Conservation (phyloP, 2,113 vertebrate species). For the Pseudopipra pipra region DNA sequence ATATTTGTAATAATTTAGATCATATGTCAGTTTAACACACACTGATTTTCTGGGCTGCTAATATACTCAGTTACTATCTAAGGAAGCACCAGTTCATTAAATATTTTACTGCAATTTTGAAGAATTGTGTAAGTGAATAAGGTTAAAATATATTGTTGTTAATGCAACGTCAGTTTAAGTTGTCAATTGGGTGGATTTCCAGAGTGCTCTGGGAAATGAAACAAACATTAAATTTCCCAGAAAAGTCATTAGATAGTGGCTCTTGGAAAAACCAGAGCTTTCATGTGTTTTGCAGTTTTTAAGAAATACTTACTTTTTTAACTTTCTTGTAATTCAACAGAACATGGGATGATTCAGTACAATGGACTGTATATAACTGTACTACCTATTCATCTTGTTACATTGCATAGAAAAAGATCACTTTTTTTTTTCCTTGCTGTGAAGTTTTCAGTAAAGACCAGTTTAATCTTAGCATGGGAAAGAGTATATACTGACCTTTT, state of each 20-base stretch:
- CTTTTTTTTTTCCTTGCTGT: not conserved
- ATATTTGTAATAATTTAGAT: not conserved
- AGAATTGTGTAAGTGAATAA: not conserved
- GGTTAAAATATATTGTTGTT: not conserved
- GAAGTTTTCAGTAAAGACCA: not conserved
- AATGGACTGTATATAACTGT: not conserved
- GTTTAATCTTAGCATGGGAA: not conserved
- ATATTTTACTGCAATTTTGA: not conserved
- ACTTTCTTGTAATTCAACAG: not conserved
- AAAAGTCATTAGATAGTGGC: not conserved
- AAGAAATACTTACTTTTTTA: not conserved
- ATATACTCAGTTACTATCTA: not conserved
- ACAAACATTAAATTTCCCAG: not conserved
- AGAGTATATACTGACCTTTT: not conserved
- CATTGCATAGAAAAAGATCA: not conserved
- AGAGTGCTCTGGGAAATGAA: not conserved
- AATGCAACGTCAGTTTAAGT: not conserved
- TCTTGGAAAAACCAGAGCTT: not conserved
- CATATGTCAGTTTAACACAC: not conserved
- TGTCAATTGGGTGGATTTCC: not conserved
- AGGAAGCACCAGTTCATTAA: not conserved
- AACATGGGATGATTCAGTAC: not conserved
- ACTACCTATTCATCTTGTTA: not conserved
- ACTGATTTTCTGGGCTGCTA: not conserved
- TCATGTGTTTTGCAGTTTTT: not conserved